Base-by-base conservation (phyloP, 2,797 vertebrate species). In the Rhinichthys osculus region DNA sequence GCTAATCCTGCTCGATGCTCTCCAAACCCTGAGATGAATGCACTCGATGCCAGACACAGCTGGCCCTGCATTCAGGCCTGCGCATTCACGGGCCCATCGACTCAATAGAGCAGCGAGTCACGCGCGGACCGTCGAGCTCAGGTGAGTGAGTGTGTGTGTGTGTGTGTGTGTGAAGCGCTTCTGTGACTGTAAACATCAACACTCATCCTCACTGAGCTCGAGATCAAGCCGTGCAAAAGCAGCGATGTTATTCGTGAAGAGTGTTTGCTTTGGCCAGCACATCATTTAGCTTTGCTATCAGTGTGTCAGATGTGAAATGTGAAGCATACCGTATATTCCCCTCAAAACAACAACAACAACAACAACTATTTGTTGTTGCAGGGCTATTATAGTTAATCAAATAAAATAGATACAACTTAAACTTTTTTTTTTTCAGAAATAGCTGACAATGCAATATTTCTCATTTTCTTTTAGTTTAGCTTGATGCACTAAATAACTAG, bases 1-100 rank as follows among this genome's bases (percentile, higher is more conserved):
- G 89, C 85, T 90, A 90, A 87, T 88, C 89, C 88, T 81, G 89
- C 87, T 83, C 74, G 88, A 70, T 67, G 82, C 86, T 89, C 88
- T 88, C 80, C 83, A 87, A 83, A 54, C 86, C 85, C 88, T 74
- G 86, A 83, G 84, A 73, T 85, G 83, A 90, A 87, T 81, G 59
- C 88, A 84, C 89, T 90, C 83, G 86, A 90, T 87, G 90, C 90
- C 91, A 91, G 86, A 78, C 82, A 57, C 91, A 91, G 88, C 89
- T 91, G 91, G 77, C 76, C 78, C 87, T 78, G 69, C 76, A 86
- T 88, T 87, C 81, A 83, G 66, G 82, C 82, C 78, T 72, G 78
- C 69, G 40, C 70, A 78, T 81, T 81, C 64, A 78, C 71, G 40
- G 74, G 38, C 82, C 85, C 81, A 67, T 74, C 59, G 77, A 76